Conservation (phyloP, 2,888 invertebrate genomes). For the Digitonthophagus gazella region DNA sequence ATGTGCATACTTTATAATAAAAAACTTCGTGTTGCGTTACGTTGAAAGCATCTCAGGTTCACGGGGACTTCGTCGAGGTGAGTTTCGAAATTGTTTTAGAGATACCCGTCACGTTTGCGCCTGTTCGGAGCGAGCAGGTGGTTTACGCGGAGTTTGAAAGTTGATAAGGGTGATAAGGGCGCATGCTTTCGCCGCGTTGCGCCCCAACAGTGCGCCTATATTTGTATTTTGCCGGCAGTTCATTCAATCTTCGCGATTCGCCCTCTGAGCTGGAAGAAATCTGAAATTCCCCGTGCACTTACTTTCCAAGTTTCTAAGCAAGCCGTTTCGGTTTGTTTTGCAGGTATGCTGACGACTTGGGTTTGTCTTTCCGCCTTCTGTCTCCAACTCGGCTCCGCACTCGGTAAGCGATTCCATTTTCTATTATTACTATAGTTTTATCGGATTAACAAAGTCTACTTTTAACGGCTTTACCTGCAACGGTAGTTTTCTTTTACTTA, state of each 20-base stretch:
- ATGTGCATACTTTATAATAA: too few relatives aligned
- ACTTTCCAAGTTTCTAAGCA: too few relatives aligned
- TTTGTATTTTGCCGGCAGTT: slow-evolving; percentile 21
- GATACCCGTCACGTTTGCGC: too few relatives aligned
- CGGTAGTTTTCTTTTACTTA: background rate
- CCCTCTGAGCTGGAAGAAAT: background rate
- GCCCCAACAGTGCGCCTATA: slow-evolving; percentile 20
- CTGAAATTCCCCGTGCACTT: background rate
- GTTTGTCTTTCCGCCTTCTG: background rate
- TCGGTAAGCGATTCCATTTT: slow-evolving; percentile 25
- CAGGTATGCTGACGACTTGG: slow-evolving; percentile 19
- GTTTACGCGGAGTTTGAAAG: slow-evolving; percentile 1
- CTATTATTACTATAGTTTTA: too few relatives aligned
- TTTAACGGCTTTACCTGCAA: too few relatives aligned
- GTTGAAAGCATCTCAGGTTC: background rate
- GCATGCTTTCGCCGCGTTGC: slow-evolving; percentile 20
- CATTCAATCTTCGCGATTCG: slow-evolving; percentile 13
- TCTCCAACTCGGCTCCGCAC: slow-evolving; percentile 3
- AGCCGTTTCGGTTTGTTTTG: slow-evolving; percentile 2
- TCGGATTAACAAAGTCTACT: too few relatives aligned
- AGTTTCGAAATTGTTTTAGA: background rate
- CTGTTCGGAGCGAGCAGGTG: background rate
- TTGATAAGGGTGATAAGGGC: slow-evolving; percentile 1
- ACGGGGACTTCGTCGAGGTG: too few relatives aligned
- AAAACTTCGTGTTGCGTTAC: background rate